Percentiles rank a stretch among this genome's conserved stretches.
These are phyloP conservation scores for Hypsopygia costalis DNA, from an alignment of 2,888 invertebrate genomes.

Conservation along the genomic window DNA sequence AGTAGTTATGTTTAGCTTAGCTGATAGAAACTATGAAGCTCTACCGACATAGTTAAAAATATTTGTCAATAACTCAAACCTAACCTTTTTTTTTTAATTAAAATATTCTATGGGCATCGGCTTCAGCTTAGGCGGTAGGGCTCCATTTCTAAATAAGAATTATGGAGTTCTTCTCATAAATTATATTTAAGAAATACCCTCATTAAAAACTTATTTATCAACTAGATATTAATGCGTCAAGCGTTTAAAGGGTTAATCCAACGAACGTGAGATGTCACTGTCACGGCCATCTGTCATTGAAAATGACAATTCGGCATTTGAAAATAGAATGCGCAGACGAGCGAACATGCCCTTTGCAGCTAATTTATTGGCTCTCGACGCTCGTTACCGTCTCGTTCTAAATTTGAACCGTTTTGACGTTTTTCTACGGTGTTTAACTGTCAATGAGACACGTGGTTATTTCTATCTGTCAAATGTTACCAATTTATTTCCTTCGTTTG, in stretches of 20 bases:
- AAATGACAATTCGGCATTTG: conserved; percentile 28
- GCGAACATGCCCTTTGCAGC: conserved; percentile 14
- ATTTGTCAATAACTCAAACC: too few relatives aligned
- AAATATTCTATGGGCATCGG: too few relatives aligned
- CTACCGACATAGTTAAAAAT: too few relatives aligned
- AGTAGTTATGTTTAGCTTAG: too few relatives aligned
- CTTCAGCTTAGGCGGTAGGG: too few relatives aligned
- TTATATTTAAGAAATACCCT: not conserved
- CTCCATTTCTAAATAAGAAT: too few relatives aligned
- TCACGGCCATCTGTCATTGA: conserved; percentile 32
- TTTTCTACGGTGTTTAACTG: conserved; percentile 9
- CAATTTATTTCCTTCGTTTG: conserved; percentile 3
- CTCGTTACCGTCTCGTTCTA: conserved; percentile 17
- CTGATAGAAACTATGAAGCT: too few relatives aligned
- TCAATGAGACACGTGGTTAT: conserved; percentile 4
- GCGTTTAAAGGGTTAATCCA: conserved; percentile 16
- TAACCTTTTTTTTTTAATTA: too few relatives aligned
- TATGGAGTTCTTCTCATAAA: not conserved
- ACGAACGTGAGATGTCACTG: conserved; percentile 22
- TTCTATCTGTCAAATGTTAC: conserved; percentile 7
- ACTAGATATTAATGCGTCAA: not conserved
- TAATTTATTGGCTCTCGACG: conserved; percentile 19
- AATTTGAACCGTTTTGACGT: conserved; percentile 16
- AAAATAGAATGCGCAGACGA: conserved; percentile 30
- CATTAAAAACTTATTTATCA: not conserved